A percentile compares a stretch with the other conserved stretches of the same genome.
These are phyloP conservation scores for Noctua pronuba DNA, from an alignment of 2,888 invertebrate species.

Conservation along the genomic window DNA sequence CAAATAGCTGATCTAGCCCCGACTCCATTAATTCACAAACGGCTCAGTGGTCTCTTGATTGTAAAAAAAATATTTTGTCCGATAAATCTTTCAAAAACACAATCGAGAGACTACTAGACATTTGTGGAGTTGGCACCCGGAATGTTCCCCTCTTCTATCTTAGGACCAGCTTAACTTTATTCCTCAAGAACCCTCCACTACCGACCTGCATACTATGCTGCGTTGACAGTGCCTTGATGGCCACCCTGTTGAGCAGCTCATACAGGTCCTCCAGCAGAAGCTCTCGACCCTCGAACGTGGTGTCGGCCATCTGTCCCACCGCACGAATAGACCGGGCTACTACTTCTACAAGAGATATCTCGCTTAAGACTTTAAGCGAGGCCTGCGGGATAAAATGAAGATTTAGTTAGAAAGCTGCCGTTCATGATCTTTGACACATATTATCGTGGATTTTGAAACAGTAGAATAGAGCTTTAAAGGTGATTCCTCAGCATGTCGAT, in stretches of 20 bases:
- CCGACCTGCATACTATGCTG: slow-evolving; percentile 81
- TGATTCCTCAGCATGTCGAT: no score
- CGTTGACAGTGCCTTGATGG: slow-evolving; percentile 77
- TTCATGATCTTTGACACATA: neutral
- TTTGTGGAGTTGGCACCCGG: neutral
- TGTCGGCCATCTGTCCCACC: slow-evolving; percentile 71
- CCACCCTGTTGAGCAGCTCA: slow-evolving; percentile 78
- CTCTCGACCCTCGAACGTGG: slow-evolving; percentile 77
- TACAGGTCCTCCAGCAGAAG: slow-evolving; percentile 80
- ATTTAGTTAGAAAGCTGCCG: neutral
- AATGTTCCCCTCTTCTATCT: neutral
- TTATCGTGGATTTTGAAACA: no score
- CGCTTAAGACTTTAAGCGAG: slow-evolving; percentile 79
- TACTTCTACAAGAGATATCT: slow-evolving; percentile 81
- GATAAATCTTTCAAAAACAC: neutral
- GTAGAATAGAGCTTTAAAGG: no score
- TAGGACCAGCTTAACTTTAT: neutral
- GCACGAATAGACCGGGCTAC: slow-evolving; percentile 79
- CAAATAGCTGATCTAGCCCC: neutral
- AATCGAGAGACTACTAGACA: neutral
- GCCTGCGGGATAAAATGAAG: slow-evolving; percentile 67
- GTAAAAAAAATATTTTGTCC: neutral
- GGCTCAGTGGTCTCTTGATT: neutral
- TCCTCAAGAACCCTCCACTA: neutral
- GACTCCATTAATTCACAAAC: neutral